Evolutionary conservation across 2,113 vertebrate species (phyloP), one percentile per base, ranked within the genome.

Genomic region (Australoheros scitulus): DNA sequence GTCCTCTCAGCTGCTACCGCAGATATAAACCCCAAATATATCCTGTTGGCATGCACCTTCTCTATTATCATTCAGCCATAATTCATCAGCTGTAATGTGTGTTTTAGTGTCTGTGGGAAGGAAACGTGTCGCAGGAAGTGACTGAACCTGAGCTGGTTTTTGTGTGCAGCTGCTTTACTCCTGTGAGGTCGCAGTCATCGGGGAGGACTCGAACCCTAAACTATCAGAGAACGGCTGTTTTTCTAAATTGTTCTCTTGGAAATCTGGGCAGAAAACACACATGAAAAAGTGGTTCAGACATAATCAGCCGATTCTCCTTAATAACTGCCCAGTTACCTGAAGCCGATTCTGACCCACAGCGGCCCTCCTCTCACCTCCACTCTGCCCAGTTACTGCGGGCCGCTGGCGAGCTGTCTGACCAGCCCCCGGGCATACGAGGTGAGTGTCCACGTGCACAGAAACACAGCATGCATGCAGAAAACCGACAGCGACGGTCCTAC

Each of bases 311-410:
- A 6, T 88, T 82, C 91, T 95, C 96, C 97, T 98, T 98, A 96
- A 97, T 47, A 15, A 72, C 50, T 47, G 4, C 5, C 61, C 92
- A 99, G 98, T 92, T 99, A 99, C 87, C 94, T 99, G 87, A 99
- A 99, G 91, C 98, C 98, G 82, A 98, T 97, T 85, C 96, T 99
- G 90, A 99, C 98, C 2, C 98, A 99, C 93, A 99, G 97, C 20
- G 98, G 98, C 1, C 98, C 98, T 2, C 97, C 98, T 0, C 90
- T 99, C 89, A 98, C 97, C 60, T 96, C 97, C 89, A 99, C 98
- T 0, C 95, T 99, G 14, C 98, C 98, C 11, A 93, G 95, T 79
- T 99, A 96, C 96, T 99, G 98, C 84, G 97, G 97, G n/a, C 96
- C 98, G 3, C 86, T 99, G 41, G 98, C 98, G 1, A 97, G 93